Conservation (phyloP, 2,888 invertebrate genomes). For the Noctua janthina region DNA sequence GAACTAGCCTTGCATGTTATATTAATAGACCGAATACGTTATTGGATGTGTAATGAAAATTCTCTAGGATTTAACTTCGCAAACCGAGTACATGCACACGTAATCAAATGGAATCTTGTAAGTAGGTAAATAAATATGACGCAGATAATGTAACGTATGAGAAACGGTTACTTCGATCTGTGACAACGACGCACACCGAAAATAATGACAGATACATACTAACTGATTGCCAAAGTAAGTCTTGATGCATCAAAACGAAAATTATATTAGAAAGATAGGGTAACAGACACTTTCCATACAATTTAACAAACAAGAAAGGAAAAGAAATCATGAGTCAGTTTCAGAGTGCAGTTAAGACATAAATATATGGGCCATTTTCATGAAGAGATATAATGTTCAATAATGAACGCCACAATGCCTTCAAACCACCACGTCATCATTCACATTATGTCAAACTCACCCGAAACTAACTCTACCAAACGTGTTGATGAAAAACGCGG, state of each 20-base stretch:
- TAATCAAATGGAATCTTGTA: constrained; percentile 61
- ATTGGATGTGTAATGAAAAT: constrained; percentile 53
- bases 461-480: constrained; percentile 93
- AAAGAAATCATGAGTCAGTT: constrained; percentile 85
- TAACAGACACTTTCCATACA: constrained; percentile 54
- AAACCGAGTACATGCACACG: constrained; percentile 70
- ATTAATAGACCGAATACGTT: constrained; percentile 57
- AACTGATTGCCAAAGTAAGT: constrained; percentile 38
- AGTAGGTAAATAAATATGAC: constrained; percentile 60
- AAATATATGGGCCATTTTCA: constrained; percentile 81
- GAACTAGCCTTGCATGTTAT: constrained; percentile 51
- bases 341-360: constrained; percentile 89
- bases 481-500: constrained; percentile 93
- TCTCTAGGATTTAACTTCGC: constrained; percentile 50
- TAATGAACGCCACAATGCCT: constrained; percentile 88
- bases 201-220: constrained; percentile 64
- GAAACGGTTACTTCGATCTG: constrained; percentile 45
- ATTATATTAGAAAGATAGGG: constrained; percentile 50
- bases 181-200: constrained; percentile 43
- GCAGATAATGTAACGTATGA: constrained; percentile 43
- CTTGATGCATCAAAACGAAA: constrained; percentile 38
- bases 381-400: constrained; percentile 83
- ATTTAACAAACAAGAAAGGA: constrained; percentile 64
- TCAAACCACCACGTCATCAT: constrained; percentile 88
- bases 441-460: constrained; percentile 92